Base-by-base conservation (phyloP, 2,888 invertebrate genomes). In the Cataglyphis cursor region DNA sequence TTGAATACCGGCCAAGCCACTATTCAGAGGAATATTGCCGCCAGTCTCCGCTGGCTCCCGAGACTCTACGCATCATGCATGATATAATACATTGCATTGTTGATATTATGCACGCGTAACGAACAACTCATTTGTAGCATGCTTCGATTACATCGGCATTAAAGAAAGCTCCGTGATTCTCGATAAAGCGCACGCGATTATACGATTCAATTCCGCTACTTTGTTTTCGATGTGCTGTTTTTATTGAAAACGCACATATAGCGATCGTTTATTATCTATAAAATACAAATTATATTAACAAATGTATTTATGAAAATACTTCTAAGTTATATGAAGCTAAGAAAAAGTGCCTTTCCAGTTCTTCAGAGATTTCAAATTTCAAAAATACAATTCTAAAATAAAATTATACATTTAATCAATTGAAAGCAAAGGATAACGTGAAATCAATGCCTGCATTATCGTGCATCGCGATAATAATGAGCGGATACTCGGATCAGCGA, bases 1-100 rank as follows among this genome's bases (percentile, higher is more conserved):
- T 89, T 90, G 89, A 91, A 89, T 89, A 81, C 85, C 82, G 59
- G 59, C 61, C 61, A 51, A 59, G 59, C 61, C 65, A 57, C 75
- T 68, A 81, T 74, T 54, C 57, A 51, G 44, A 85, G 74, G 81
- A 81, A 68, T 64, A 31, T 83, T 48, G 62, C 59, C 68, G 68
- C 48, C 83, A 31, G 61, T 62, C 51, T 38, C 21, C 31, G 61
- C 10, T 64, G 41, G 62, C 64, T 65, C 59, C 65, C 59, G 66
- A 21, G 70, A 44, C 18, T 31, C 57, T 59, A 9, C 59, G 68
- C 70, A 68, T 80, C 59, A 9, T 24, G 21, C 9, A 31, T 57
- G 78, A 78, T 78, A 31, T 57, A 66, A 78, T 78, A 35, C 44
- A 24, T 59, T 18, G 59, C 70, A 80, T 70, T 80, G 70, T 80